A percentile compares a stretch with the other conserved stretches of the same genome.
These are phyloP conservation scores for Panthera uncia DNA, from an alignment of 2,113 vertebrate species.

Conservation along the genomic window DNA sequence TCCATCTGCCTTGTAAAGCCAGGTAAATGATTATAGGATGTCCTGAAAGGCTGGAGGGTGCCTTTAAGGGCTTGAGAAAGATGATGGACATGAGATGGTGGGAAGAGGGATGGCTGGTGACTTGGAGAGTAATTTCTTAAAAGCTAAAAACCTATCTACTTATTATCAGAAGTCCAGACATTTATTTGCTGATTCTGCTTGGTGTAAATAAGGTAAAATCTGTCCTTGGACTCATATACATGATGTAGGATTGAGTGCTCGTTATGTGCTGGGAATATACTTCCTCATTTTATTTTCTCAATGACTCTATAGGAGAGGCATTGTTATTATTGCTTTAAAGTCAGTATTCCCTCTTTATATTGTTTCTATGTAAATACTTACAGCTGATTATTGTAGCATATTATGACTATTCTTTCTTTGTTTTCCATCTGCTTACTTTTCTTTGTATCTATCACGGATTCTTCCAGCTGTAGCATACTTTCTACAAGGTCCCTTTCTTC, in stretches of 20 bases:
- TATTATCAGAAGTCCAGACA: neutral
- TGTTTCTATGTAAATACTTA: neutral
- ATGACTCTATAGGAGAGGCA: neutral
- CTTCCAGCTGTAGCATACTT: neutral
- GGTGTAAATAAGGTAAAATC: neutral
- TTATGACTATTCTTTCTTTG: neutral
- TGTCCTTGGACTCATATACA: neutral
- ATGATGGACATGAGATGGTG: neutral
- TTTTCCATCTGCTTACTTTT: neutral
- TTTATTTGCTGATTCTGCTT: neutral
- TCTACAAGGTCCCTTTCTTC: neutral
- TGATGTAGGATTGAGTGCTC: neutral
- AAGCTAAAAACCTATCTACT: neutral
- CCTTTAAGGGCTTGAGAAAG: neutral
- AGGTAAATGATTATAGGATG: neutral
- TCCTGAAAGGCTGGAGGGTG: neutral
- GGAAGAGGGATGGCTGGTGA: neutral
- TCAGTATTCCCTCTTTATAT: neutral
- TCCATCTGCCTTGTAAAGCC: neutral
- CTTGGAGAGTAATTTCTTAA: constrained; percentile 5
- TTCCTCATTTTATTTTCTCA: neutral
- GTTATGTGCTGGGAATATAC: neutral
- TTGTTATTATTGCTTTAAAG: neutral
- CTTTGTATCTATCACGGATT: neutral
- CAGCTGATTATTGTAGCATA: neutral